Conservation (phyloP, 2,888 invertebrate genomes). For the Dyspetes luteomarginatus region DNA sequence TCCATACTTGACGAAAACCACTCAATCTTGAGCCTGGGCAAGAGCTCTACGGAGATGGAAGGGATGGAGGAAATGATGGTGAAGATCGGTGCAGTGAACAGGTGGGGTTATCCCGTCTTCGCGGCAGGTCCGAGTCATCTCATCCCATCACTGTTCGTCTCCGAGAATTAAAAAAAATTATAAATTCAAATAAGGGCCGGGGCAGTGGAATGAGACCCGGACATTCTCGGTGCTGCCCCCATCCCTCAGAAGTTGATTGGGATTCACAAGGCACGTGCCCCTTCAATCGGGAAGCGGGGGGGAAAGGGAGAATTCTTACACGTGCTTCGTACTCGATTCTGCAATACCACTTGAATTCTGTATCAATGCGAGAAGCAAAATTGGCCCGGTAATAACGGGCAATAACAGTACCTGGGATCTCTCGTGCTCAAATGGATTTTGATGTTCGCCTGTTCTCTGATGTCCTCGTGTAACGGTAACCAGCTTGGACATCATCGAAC, state of each 20-base stretch:
- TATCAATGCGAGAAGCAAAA: constrained; percentile 50
- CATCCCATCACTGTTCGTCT: constrained; percentile 45
- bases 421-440: constrained; percentile 35
- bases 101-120: constrained; percentile 57
- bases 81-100: constrained; percentile 48
- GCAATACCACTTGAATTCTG: constrained; percentile 32
- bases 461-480: constrained; percentile 39
- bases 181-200: constrained; percentile 68
- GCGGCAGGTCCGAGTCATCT: constrained; percentile 55
- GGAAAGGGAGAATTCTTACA: too few species aligned
- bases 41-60: constrained; percentile 57
- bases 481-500: constrained; percentile 22
- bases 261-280: constrained; percentile 57
- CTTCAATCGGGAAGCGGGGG: too few species aligned
- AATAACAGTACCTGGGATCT: constrained; percentile 48
- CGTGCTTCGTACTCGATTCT: constrained; percentile 14
- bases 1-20: constrained; percentile 70
- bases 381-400: constrained; percentile 45
- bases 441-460: background rate
- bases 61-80: constrained; percentile 7
- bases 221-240: constrained; percentile 12
- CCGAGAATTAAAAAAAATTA: constrained; percentile 66
- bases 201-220: constrained; percentile 35
- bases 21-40: constrained; percentile 67
- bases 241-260: constrained; percentile 37